Percentiles rank a stretch among this genome's conserved stretches.
These are phyloP conservation scores for Sebastes taczanowskii DNA, from an alignment of 2,797 vertebrate genomes.

Conservation along the genomic window DNA sequence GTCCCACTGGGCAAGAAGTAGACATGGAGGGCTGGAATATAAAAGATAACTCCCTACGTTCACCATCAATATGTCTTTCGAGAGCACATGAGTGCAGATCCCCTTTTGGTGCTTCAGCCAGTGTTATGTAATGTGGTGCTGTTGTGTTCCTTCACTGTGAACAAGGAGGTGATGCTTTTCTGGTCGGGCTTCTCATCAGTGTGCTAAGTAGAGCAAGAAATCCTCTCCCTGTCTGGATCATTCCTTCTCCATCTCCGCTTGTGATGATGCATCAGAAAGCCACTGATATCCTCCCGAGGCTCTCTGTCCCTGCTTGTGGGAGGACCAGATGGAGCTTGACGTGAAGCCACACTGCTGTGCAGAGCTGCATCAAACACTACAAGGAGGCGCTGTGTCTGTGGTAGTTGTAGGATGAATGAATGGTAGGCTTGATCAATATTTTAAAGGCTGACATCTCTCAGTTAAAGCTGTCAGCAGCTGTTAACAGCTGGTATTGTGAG, in stretches of 20 bases:
- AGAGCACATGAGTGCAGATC: conserved; percentile 25
- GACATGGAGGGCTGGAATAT: not conserved
- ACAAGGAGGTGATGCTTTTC: conserved; percentile 45
- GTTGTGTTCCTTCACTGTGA: conserved; percentile 37
- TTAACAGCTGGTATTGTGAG: not conserved
- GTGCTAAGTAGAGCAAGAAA: conserved; percentile 68
- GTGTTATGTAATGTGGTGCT: conserved; percentile 57
- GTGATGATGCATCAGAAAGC: conserved; percentile 42
- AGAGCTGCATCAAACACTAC: conserved; percentile 36
- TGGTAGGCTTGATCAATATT: conserved; percentile 16
- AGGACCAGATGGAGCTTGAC: conserved; percentile 65
- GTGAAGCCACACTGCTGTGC: conserved; percentile 35
- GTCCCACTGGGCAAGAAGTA: conserved; percentile 16
- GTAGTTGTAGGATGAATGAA: not conserved
- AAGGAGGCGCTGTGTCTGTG: conserved; percentile 19
- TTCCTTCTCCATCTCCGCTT: conserved; percentile 17
- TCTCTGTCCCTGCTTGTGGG: conserved; percentile 54
- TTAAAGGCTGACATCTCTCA: not conserved
- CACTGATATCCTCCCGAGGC: conserved; percentile 43
- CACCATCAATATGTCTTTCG: not conserved
- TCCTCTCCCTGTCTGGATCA: conserved; percentile 38
- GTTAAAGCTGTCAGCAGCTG: conserved; percentile 6
- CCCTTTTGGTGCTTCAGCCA: conserved; percentile 35
- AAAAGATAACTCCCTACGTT: not conserved
- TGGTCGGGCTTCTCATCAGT: conserved; percentile 32